phyloP scores from a whole-genome alignment of 2,113 vertebrate genomes.

The Odocoileus virginianus region DNA sequence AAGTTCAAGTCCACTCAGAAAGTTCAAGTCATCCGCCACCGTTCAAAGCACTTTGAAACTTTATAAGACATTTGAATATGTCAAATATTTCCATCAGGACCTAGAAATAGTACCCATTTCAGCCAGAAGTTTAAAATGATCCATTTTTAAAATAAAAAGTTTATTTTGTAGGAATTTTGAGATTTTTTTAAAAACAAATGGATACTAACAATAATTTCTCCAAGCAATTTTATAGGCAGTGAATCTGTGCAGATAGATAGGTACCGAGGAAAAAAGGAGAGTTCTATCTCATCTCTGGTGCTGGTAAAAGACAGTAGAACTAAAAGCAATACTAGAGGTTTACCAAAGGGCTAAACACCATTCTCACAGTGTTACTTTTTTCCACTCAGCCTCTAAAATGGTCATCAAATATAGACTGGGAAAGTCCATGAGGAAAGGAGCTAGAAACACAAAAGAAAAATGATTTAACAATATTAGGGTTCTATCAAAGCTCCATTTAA shows the following conservation, averaged over 20 bases:
- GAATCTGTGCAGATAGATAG: not conserved
- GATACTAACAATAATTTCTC: not conserved
- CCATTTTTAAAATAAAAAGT: not conserved
- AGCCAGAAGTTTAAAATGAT: not conserved
- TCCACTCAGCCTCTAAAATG: not conserved
- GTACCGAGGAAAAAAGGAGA: not conserved
- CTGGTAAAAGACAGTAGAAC: not conserved
- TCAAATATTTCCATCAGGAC: not conserved
- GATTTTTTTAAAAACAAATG: not conserved
- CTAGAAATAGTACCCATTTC: not conserved
- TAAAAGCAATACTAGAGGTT: not conserved
- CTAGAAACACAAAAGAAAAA: not conserved
- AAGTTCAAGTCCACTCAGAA: not conserved
- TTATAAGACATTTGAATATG: not conserved
- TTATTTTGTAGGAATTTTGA: not conserved
- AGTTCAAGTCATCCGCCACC: not conserved
- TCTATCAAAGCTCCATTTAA: not conserved
- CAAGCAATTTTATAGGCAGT: not conserved
- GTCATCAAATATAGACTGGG: not conserved
- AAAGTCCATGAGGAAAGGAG: not conserved
- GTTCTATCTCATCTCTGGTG: not conserved
- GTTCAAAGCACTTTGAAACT: not conserved
- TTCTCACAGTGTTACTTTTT: not conserved
- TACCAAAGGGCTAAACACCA: not conserved
- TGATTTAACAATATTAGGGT: not conserved